Conservation (phyloP, 2,113 vertebrate genomes). For the Noctilio leporinus region DNA sequence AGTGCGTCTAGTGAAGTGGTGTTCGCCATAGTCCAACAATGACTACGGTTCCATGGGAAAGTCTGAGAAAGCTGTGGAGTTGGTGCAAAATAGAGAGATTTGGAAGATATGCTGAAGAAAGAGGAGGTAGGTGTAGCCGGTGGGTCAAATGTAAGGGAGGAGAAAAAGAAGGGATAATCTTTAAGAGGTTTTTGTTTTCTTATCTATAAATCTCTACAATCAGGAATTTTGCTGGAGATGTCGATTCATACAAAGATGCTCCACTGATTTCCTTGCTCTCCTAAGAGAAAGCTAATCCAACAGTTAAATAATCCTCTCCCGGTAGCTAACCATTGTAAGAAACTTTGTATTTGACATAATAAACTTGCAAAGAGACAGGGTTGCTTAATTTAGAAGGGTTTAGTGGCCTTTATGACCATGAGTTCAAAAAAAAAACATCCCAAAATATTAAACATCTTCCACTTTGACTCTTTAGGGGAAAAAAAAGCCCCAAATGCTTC, state of each 20-base stretch:
- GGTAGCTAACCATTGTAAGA: slow-evolving; percentile 56
- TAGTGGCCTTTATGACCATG: slow-evolving; percentile 50
- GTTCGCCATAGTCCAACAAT: background rate
- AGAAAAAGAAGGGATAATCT: no score
- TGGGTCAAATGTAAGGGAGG: no score
- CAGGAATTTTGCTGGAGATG: slow-evolving; percentile 4
- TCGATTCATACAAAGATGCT: slow-evolving; percentile 24
- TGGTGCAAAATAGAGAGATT: no score
- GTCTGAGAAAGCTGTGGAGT: background rate
- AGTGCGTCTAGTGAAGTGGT: background rate
- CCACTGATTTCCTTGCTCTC: background rate
- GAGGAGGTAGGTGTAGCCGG: no score
- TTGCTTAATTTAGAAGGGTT: slow-evolving; percentile 45
- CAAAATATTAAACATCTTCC: slow-evolving; percentile 25
- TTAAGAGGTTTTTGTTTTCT: background rate
- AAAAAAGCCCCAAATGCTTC: slow-evolving; percentile 39
- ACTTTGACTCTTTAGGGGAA: background rate
- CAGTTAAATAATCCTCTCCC: slow-evolving; percentile 33
- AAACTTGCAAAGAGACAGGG: slow-evolving; percentile 19
- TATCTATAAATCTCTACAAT: slow-evolving; percentile 30
- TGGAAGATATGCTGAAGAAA: no score
- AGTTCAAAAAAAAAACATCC: slow-evolving; percentile 7
- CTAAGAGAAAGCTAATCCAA: slow-evolving; percentile 5
- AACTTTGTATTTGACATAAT: slow-evolving; percentile 39
- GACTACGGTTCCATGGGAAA: background rate